phyloP scores from a whole-genome alignment of 1,140 invertebrate species.

The Zaprionus inermis region DNA sequence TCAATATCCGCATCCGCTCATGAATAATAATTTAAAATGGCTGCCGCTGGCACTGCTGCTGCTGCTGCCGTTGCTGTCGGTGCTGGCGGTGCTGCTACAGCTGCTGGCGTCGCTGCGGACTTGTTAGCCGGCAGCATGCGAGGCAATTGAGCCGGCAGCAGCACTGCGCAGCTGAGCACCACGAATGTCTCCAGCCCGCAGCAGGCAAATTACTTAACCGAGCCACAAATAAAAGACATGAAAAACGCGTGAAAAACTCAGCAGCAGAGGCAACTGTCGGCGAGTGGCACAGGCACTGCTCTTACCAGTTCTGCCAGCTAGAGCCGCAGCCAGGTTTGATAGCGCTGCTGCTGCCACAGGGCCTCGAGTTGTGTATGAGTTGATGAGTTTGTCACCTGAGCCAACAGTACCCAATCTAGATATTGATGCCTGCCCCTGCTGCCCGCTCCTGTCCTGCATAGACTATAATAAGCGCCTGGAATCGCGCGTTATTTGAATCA shows the following conservation, averaged over 20 bases:
- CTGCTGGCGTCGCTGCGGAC: neutral
- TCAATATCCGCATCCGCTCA: constrained; percentile 82
- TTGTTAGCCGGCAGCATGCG: neutral
- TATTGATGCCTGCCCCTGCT: neutral
- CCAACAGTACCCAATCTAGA: constrained; percentile 2
- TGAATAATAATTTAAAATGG: constrained; percentile 83
- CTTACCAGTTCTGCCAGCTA: neutral
- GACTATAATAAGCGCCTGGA: constrained; percentile 12
- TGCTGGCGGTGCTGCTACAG: too few species aligned
- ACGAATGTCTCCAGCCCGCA: constrained; percentile 24
- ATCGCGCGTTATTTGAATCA: neutral
- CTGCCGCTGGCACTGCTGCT: constrained; percentile 12
- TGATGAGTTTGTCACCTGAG: constrained; percentile 10
- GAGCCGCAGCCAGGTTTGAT: too few species aligned
- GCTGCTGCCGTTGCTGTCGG: too few species aligned
- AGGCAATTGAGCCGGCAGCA: constrained; percentile 29
- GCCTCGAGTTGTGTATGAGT: neutral
- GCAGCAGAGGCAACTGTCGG: neutral
- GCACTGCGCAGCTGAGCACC: constrained; percentile 39
- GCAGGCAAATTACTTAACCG: constrained; percentile 41
- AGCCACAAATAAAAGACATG: constrained; percentile 23
- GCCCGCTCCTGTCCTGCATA: neutral
- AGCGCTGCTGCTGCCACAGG: too few species aligned
- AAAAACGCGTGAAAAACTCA: constrained; percentile 6
- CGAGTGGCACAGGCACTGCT: constrained; percentile 25